A percentile compares a stretch with the other conserved stretches of the same genome.
Conservation (phyloP, 2,113 vertebrate genomes). For the Phalacrocorax brasilianus region DNA sequence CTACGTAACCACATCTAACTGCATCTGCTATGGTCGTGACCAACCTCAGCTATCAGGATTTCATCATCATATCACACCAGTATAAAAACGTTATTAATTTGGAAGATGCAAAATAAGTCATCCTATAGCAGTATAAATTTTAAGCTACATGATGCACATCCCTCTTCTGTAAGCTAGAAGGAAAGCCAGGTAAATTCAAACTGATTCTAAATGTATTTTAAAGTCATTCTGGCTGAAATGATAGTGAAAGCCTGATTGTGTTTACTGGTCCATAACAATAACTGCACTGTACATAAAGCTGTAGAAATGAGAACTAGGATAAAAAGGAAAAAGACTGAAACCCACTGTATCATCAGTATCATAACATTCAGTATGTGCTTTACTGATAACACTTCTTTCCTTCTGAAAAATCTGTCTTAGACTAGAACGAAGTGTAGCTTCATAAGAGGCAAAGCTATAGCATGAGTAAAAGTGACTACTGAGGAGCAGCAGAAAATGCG, state of each 20-base stretch:
- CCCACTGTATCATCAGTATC: neutral
- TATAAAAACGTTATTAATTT: neutral
- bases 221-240: conserved; percentile 33
- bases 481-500: neutral
- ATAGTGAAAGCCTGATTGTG: conserved; percentile 55
- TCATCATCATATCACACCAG: conserved; percentile 48
- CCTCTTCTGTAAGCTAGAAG: neutral
- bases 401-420: neutral
- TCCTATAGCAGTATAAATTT: neutral
- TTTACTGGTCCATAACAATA: conserved; percentile 40
- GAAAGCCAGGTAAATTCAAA: neutral
- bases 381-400: neutral
- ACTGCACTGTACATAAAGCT: neutral
- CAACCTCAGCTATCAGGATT: conserved; percentile 36
- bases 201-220: neutral
- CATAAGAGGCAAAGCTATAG: neutral
- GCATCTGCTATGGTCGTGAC: conserved; percentile 25
- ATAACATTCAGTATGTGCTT: neutral
- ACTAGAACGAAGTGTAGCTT: neutral
- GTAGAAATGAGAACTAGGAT: neutral
- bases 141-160: neutral
- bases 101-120: neutral
- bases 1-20: conserved; percentile 49
- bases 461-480: neutral
- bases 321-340: neutral